Evolutionary conservation across 2,888 invertebrate species (phyloP).

Genomic region (Meteorus cinctellus): DNA sequence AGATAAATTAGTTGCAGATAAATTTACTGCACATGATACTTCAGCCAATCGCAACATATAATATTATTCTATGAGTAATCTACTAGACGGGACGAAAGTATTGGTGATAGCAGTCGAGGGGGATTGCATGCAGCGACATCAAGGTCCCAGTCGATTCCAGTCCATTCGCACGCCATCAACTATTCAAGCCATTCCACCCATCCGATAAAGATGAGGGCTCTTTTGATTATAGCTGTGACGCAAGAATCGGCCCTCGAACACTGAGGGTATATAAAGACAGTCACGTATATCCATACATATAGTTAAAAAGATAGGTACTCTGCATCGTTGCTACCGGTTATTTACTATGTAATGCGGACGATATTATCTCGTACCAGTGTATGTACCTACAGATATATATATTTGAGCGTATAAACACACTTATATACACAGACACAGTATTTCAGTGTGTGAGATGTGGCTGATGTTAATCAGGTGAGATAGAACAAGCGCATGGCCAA

Average conservation of each 20-base stretch:
- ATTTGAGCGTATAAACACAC: neutral
- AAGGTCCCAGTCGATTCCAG: slow-evolving; percentile 46
- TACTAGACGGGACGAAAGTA: slow-evolving; percentile 60
- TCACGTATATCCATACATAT: slow-evolving; percentile 29
- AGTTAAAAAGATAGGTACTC: slow-evolving; percentile 39
- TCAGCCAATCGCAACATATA: slow-evolving; percentile 56
- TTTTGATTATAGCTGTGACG: slow-evolving; percentile 48
- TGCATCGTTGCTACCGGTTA: slow-evolving; percentile 62
- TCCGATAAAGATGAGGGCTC: slow-evolving; percentile 40
- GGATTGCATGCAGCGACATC: slow-evolving; percentile 48
- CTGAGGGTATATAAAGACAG: slow-evolving; percentile 34
- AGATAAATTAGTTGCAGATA: no score
- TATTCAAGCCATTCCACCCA: slow-evolving; percentile 36
- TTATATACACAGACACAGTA: neutral
- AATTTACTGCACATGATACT: no score
- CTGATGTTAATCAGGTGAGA: slow-evolving; percentile 38
- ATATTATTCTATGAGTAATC: slow-evolving; percentile 62
- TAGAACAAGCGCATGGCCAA: slow-evolving; percentile 20
- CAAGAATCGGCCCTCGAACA: slow-evolving; percentile 32
- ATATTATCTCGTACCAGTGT: slow-evolving; percentile 49
- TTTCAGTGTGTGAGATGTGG: slow-evolving; percentile 14
- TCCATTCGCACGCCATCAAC: slow-evolving; percentile 51
- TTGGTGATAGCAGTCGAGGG: slow-evolving; percentile 55
- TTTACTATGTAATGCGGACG: slow-evolving; percentile 62
- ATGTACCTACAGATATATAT: slow-evolving; percentile 33